A percentile compares a stretch with the other conserved stretches of the same genome.
Conservation (phyloP, 1,140 invertebrate genomes). For the Telenomus remus region DNA sequence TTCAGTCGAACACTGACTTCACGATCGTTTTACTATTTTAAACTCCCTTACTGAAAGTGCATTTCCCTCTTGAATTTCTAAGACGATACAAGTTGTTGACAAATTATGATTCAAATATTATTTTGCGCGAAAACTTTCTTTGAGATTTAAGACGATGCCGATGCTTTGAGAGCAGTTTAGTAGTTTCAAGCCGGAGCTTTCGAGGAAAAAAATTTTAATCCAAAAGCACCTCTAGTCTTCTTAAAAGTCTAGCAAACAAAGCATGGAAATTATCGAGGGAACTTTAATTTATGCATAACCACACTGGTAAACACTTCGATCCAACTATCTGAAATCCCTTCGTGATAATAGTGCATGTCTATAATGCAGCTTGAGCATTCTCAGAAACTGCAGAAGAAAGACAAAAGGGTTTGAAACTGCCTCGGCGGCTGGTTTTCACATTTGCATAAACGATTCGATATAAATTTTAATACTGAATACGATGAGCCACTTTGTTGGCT, state of each 20-base stretch:
- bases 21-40: neutral
- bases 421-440: slow-evolving; percentile 67
- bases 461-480: slow-evolving; percentile 64
- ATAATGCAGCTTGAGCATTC: slow-evolving; percentile 57
- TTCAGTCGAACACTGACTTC: neutral
- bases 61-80: neutral
- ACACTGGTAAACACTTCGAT: slow-evolving; percentile 70
- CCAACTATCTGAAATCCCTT: slow-evolving; percentile 63
- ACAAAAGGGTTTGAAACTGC: slow-evolving; percentile 68
- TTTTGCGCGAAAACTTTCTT: slow-evolving; percentile 36
- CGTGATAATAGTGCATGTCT: slow-evolving; percentile 52
- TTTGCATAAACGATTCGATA: slow-evolving; percentile 68
- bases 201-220: slow-evolving; percentile 19
- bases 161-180: slow-evolving; percentile 1
- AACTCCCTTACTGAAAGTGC: neutral
- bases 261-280: slow-evolving; percentile 59
- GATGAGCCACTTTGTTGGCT: slow-evolving; percentile 47
- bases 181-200: neutral
- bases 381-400: slow-evolving; percentile 64
- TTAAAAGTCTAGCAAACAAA: slow-evolving; percentile 25
- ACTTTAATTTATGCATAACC: slow-evolving; percentile 72
- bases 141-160: slow-evolving; percentile 33
- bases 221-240: slow-evolving; percentile 27
- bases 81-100: slow-evolving; percentile 20
- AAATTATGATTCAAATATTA: slow-evolving; percentile 33